A percentile compares a stretch with the other conserved stretches of the same genome.
phyloP scores from a whole-genome alignment of 2,888 invertebrate genomes.

The Hypercompe scribonia region DNA sequence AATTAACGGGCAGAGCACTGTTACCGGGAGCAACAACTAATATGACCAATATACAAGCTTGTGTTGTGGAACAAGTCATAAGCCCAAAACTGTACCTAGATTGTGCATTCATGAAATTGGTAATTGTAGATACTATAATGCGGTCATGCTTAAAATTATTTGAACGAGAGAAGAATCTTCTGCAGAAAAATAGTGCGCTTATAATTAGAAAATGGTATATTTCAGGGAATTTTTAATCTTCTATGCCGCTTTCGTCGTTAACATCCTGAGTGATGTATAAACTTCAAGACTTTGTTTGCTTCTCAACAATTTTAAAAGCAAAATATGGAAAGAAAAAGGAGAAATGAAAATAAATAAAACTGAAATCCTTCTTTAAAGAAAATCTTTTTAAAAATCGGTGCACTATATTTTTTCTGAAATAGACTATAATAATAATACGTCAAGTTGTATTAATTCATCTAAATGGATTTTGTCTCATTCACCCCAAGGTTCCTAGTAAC shows the following conservation, averaged over 20 bases:
- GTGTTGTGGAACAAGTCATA: constrained; percentile 17
- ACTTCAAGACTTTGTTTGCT: not conserved
- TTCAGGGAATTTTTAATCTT: not conserved
- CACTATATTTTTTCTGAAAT: not conserved
- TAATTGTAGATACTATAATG: too few species aligned
- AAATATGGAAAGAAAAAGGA: too few species aligned
- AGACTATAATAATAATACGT: too few species aligned
- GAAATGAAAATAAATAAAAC: not conserved
- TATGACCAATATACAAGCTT: constrained; percentile 37
- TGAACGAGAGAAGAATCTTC: too few species aligned
- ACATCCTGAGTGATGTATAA: not conserved
- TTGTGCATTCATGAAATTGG: not conserved
- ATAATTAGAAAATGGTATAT: not conserved
- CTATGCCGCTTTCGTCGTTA: not conserved
- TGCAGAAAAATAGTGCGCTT: too few species aligned
- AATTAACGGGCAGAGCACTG: constrained; percentile 52
- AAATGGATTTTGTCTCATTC: too few species aligned
- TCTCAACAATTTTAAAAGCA: too few species aligned
- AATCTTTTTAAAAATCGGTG: not conserved
- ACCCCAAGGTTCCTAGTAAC: too few species aligned
- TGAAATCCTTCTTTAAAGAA: not conserved
- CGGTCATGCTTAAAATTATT: too few species aligned
- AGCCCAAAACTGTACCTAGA: not conserved
- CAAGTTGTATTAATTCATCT: too few species aligned
- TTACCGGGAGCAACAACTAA: constrained; percentile 48